phyloP scores from a whole-genome alignment of 2,797 vertebrate genomes.

The Pteropus rufus region DNA sequence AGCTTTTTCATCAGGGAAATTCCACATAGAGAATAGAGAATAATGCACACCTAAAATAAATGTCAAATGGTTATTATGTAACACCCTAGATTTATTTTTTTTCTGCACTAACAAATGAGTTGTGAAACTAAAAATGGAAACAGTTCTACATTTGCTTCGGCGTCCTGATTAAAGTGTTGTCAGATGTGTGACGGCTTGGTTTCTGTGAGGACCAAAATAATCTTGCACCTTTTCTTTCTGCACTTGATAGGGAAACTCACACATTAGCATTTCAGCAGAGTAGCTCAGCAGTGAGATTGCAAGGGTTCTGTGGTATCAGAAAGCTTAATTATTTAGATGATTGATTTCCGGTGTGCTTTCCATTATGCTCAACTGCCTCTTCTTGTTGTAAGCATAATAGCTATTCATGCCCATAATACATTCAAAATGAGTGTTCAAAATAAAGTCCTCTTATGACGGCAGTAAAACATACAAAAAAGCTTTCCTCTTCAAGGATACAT shows the following conservation, averaged over 20 bases:
- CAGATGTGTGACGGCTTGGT: constrained; percentile 54
- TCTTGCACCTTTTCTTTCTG: constrained; percentile 52
- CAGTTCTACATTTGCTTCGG: constrained; percentile 43
- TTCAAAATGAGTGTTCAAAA: not conserved
- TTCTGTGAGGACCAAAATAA: constrained; percentile 60
- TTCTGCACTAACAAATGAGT: constrained; percentile 36
- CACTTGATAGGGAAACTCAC: not conserved
- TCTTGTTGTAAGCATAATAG: not conserved
- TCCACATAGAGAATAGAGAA: constrained; percentile 39
- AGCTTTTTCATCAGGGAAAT: not conserved
- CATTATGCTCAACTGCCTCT: not conserved
- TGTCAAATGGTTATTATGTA: constrained; percentile 53
- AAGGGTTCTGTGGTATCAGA: not conserved
- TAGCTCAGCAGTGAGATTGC: not conserved
- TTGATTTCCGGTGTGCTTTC: not conserved
- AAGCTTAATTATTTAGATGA: not conserved
- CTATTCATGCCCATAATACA: not conserved
- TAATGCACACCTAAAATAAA: constrained; percentile 59
- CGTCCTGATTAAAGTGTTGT: constrained; percentile 70
- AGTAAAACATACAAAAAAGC: not conserved
- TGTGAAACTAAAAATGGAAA: constrained; percentile 68
- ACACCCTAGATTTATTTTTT: constrained; percentile 29
- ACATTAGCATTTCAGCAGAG: not conserved
- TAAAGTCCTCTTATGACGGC: not conserved
- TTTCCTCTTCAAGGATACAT: not conserved